Base-by-base conservation (phyloP, 2,888 invertebrate genomes). In the Perithous albicinctus region DNA sequence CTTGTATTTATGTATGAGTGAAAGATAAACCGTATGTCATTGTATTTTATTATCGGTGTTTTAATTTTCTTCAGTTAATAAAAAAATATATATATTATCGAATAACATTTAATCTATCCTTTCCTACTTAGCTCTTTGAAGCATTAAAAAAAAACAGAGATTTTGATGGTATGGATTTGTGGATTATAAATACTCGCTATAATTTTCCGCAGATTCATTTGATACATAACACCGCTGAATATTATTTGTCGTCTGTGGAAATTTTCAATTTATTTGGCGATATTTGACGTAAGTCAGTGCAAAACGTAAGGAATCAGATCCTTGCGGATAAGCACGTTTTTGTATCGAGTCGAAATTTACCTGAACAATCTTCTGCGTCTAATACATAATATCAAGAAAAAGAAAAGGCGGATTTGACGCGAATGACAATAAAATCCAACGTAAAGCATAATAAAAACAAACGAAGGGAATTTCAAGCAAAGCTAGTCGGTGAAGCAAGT, bases 401-500 rank as follows among this genome's bases (percentile, higher is more conserved):
- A 59, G 48, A 66, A 73, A 64, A 20, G 70, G 43, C 0, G 46
- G 29, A 51, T 63, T n/a, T 41, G 54, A 70, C n/a, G 51, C 63
- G 51, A 59, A 59, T 32, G 59, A 18, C 59, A 32, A 8, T 7
- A 59, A 59, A 59, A 54, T 2, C 54, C n/a, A 54, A 54, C 26
- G 54, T n/a, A 59, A 59, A 59, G 59, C 35, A 26, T 6, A 56
- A 32, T 32, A n/a, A 32, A 6, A 15, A 29, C 4, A 15, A 32
- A n/a, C 32, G 72, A 64, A 26, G 12, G 26, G 26, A 38, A 72
- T 41, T 56, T 63, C 82, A 26, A 67, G 48, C 46, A 32, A 72
- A 54, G 76, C 76, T 78, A 80, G 80, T 80, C 78, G 78, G 38
- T 69, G 73, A 41, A 29, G 12, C 38, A 43, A 64, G 35, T 32